phyloP scores from a whole-genome alignment of 53 echinoderm and acorn worm genomes.

The Astropecten irregularis region DNA sequence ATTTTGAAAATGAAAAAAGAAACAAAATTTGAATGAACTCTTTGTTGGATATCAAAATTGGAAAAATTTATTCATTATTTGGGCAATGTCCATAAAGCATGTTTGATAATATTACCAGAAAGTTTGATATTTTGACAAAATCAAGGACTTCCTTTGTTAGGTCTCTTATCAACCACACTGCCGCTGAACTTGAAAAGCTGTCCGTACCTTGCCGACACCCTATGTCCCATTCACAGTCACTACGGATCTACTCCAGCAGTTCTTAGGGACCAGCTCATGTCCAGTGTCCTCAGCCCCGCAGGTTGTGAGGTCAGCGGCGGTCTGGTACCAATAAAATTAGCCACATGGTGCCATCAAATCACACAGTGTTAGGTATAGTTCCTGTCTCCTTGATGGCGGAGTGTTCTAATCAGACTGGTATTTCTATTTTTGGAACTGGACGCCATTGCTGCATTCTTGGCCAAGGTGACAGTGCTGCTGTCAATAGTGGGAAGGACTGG shows the following conservation, averaged over 20 bases:
- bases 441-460: too few species aligned
- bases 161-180: background rate
- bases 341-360: conserved; percentile 14
- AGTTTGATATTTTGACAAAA: conserved; percentile 13
- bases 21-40: too few species aligned
- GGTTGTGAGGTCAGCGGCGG: conserved; percentile 26
- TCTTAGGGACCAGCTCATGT: too few species aligned
- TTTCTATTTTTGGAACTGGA: conserved; percentile 38
- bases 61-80: too few species aligned
- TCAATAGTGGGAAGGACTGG: too few species aligned
- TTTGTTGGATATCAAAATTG: too few species aligned
- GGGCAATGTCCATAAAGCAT: too few species aligned
- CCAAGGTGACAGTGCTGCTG: too few species aligned
- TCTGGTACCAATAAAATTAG: conserved; percentile 43
- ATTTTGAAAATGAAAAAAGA: too few species aligned
- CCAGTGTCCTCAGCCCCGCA: conserved; percentile 14
- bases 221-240: background rate
- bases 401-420: background rate
- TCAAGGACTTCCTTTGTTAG: conserved; percentile 8
- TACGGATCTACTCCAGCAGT: background rate
- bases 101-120: background rate
- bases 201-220: too few species aligned
- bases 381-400: conserved; percentile 1
- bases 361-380: background rate
- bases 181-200: conserved; percentile 16